Evolutionary conservation across 2,797 vertebrate genomes (phyloP).

Genomic region (Cercopithecus mitis): DNA sequence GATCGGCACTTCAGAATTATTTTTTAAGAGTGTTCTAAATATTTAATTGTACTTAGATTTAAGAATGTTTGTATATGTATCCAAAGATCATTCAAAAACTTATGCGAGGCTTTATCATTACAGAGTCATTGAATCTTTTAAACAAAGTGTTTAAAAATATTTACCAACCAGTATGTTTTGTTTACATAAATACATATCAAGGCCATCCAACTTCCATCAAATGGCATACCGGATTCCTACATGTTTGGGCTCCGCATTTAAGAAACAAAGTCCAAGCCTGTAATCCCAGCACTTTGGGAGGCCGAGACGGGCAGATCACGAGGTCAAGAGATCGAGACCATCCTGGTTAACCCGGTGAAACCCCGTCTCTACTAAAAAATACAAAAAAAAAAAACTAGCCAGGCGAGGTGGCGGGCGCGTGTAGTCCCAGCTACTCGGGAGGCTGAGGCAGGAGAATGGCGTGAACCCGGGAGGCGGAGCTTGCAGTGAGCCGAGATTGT

Average conservation of each 20-base stretch:
- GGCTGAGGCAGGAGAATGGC: no score
- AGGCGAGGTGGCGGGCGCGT: no score
- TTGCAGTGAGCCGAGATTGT: no score
- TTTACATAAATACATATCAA: not conserved
- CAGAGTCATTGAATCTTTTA: not conserved
- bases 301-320: no score
- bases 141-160: slow-evolving; percentile 6
- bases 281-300: no score
- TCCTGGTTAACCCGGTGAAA: no score
- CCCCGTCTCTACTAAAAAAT: no score
- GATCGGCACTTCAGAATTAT: not conserved
- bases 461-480: no score
- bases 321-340: no score
- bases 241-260: not conserved
- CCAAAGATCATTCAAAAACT: not conserved
- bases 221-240: not conserved
- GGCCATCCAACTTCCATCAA: not conserved
- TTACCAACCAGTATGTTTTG: not conserved
- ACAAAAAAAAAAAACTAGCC: no score
- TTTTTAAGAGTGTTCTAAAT: not conserved
- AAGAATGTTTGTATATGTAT: not conserved
- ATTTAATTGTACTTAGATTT: not conserved
- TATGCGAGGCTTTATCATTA: not conserved
- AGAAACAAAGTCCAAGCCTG: not conserved
- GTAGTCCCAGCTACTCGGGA: no score